Evolutionary conservation across 2,888 invertebrate species (phyloP).

Genomic region (Lymantria dispar): DNA sequence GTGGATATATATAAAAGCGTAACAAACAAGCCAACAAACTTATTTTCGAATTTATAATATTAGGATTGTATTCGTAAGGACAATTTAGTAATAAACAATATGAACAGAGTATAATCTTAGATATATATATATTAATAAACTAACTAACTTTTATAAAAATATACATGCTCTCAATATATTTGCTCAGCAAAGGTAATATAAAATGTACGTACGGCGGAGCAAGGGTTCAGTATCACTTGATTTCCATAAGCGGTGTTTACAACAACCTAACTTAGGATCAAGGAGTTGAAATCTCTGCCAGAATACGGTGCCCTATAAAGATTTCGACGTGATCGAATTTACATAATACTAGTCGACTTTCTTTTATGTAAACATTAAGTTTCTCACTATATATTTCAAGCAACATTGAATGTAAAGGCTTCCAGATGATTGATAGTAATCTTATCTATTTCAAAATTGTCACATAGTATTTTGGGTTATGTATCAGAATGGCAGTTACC

Average conservation of each 20-base stretch:
- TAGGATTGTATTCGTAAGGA: too few relatives aligned
- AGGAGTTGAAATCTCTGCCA: slow-evolving; percentile 61
- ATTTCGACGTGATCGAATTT: slow-evolving; percentile 67
- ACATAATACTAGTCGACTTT: slow-evolving; percentile 58
- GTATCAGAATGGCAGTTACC: too few relatives aligned
- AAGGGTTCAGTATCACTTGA: slow-evolving; percentile 41
- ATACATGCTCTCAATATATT: slow-evolving; percentile 41
- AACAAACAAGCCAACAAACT: too few relatives aligned
- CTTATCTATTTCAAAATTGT: too few relatives aligned
- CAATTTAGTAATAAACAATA: too few relatives aligned
- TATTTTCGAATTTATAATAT: too few relatives aligned
- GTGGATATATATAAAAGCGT: too few relatives aligned
- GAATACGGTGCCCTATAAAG: slow-evolving; percentile 57
- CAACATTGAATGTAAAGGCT: slow-evolving; percentile 39
- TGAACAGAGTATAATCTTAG: too few relatives aligned
- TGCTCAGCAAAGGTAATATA: slow-evolving; percentile 40
- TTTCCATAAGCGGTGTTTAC: slow-evolving; percentile 62
- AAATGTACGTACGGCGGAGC: slow-evolving; percentile 34
- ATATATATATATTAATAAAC: too few relatives aligned
- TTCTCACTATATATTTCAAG: slow-evolving; percentile 42
- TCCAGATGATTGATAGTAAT: slow-evolving; percentile 62
- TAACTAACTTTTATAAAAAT: slow-evolving; percentile 15
- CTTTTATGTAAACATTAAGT: slow-evolving; percentile 56
- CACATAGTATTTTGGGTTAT: too few relatives aligned
- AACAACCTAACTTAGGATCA: slow-evolving; percentile 55